Evolutionary conservation across 2,797 vertebrate genomes (phyloP), one percentile per base, ranked within the genome.

Genomic region (Cuculus canorus): DNA sequence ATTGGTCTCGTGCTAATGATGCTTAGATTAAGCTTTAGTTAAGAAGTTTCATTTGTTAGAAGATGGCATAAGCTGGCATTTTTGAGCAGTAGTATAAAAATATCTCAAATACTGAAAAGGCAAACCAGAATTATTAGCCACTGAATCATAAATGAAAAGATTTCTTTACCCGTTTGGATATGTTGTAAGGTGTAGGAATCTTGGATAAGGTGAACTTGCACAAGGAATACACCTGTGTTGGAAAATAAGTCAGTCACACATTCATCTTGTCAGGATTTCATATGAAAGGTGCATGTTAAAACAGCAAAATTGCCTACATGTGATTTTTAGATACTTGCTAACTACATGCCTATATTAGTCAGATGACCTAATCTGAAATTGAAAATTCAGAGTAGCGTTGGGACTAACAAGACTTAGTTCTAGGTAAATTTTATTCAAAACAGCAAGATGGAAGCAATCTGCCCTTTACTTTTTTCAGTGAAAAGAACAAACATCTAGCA

Each of bases 131-230:
- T 59, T 83, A 78, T 72, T 61, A 91, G 19, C 48, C 68, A 60
- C 69, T 16, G 41, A 86, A 12, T 6, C 69, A 57, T 13, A 80
- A 39, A 82, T 71, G 4, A 82, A 90, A 88, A 39, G 17, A 45
- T 76, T 95, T 82, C 94, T 97, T 78, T 98, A 99, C 99, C 98
- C 99, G 97, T 97, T 99, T 99, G 90, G 98, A 98, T 70, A 98
- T 95, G 33, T 98, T 99, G 96, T 99, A 99, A 13, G 99, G 99
- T 64, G 98, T 98, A 35, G 98, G 99, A 90, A 99, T 99, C 98
- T 99, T 99, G 88, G 99, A 98, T 97, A 99, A 99, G 95, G 97
- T 98, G 97, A 99, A 99, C 97, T 99, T 99, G 98, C 98, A 99
- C 88, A 98, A 98, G 4, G 99, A 98, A 97, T 99, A 99, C 5